These are phyloP conservation scores for Chionis minor DNA, from an alignment of 2,113 vertebrate genomes.

Conservation along the genomic window DNA sequence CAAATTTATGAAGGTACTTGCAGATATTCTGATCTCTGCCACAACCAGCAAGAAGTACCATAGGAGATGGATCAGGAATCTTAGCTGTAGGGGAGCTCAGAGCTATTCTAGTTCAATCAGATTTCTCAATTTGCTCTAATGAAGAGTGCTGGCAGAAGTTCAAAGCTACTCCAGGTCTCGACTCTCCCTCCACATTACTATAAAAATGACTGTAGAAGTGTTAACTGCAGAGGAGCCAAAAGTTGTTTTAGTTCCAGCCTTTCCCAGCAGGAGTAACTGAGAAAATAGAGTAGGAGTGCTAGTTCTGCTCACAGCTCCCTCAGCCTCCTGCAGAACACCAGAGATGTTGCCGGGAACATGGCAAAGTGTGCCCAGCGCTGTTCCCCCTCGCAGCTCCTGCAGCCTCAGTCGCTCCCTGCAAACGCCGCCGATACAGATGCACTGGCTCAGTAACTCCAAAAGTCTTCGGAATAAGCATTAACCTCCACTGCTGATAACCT, in stretches of 20 bases:
- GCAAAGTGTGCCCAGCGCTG: background rate
- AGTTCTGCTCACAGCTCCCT: constrained; percentile 26
- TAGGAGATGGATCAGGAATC: constrained; percentile 8
- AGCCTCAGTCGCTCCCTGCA: background rate
- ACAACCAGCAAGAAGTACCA: background rate
- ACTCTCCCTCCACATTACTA: constrained; percentile 49
- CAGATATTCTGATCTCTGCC: constrained; percentile 6
- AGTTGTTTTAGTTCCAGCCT: constrained; percentile 54
- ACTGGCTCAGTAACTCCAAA: constrained; percentile 3
- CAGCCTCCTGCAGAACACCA: constrained; percentile 10
- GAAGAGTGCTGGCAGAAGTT: constrained; percentile 49
- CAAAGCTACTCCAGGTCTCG: constrained; percentile 49
- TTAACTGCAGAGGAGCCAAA: constrained; percentile 61
- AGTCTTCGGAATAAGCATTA: constrained; percentile 58
- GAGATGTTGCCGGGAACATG: background rate
- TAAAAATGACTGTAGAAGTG: constrained; percentile 52
- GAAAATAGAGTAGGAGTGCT: constrained; percentile 43
- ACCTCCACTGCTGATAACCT: constrained; percentile 58
- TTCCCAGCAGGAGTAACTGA: constrained; percentile 52
- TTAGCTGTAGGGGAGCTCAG: constrained; percentile 51
- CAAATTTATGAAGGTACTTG: background rate
- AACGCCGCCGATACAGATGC: background rate
- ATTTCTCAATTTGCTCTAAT: constrained; percentile 59
- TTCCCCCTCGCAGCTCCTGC: background rate
- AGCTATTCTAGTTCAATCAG: constrained; percentile 57